Evolutionary conservation across 2,113 vertebrate genomes (phyloP).

Genomic region (Rhegmatorhina hoffmannsi): DNA sequence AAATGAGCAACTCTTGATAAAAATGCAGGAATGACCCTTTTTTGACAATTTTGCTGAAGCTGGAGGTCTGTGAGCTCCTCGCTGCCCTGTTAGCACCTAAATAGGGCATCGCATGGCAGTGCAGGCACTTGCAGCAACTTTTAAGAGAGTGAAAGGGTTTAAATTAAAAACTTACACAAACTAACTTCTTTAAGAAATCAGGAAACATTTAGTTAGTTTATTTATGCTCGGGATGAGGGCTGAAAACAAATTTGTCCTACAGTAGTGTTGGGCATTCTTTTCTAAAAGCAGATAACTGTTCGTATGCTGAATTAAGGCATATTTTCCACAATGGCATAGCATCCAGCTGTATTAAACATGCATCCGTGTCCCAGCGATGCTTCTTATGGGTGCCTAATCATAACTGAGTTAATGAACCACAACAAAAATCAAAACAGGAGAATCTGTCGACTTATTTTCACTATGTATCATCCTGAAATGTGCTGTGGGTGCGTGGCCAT

Average conservation of each 20-base stretch:
- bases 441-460: conserved; percentile 71
- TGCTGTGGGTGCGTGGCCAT: conserved; percentile 62
- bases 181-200: conserved; percentile 20
- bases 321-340: background rate
- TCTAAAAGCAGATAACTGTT: background rate
- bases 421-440: conserved; percentile 56
- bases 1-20: conserved; percentile 51
- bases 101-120: background rate
- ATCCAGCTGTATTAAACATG: conserved; percentile 24
- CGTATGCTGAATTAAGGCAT: background rate
- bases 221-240: conserved; percentile 20
- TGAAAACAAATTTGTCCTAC: conserved; percentile 25
- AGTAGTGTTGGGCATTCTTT: background rate
- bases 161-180: conserved; percentile 18
- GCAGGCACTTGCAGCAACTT: conserved; percentile 43
- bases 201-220: background rate
- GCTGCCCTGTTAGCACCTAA: conserved; percentile 24
- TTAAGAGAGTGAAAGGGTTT: conserved; percentile 20
- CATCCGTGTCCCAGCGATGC: conserved; percentile 20
- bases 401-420: conserved; percentile 55
- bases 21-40: conserved; percentile 32
- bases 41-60: background rate
- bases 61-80: background rate
- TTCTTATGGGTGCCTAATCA: conserved; percentile 47
- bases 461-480: conserved; percentile 68